Conservation (phyloP, 2,113 vertebrate genomes). For the Albula glossodonta region DNA sequence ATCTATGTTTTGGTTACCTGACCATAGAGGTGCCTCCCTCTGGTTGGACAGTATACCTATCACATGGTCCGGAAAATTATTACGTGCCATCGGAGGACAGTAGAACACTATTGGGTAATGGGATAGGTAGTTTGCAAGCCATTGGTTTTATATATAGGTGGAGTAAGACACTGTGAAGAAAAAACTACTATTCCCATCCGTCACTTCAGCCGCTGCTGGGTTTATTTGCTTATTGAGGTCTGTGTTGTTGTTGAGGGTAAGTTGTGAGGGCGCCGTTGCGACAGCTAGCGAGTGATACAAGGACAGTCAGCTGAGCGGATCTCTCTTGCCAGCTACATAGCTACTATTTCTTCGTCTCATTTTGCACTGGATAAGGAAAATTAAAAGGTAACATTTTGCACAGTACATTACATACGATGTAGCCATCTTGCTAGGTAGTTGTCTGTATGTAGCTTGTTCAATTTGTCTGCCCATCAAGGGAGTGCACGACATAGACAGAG, state of each 20-base stretch:
- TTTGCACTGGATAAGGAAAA: background rate
- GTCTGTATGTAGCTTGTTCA: background rate
- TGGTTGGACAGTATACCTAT: background rate
- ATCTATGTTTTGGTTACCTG: conserved; percentile 19
- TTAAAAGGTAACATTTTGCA: background rate
- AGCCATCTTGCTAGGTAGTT: background rate
- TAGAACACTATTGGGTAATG: background rate
- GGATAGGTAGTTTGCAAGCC: conserved; percentile 22
- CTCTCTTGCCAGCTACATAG: background rate
- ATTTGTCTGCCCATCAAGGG: background rate
- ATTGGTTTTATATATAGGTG: background rate
- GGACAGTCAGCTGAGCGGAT: background rate
- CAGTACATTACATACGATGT: background rate
- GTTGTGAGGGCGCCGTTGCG: conserved; percentile 25
- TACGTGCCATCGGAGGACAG: background rate
- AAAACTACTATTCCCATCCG: conserved; percentile 27
- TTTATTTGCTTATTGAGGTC: conserved; percentile 20
- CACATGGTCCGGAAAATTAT: conserved; percentile 6
- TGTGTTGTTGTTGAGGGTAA: conserved; percentile 32
- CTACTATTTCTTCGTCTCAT: background rate
- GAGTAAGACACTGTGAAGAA: background rate
- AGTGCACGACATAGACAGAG: background rate
- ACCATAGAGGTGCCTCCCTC: conserved; percentile 4
- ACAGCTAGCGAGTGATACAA: conserved; percentile 8
- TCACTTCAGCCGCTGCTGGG: background rate